A percentile compares a stretch with the other conserved stretches of the same genome.
These are phyloP conservation scores for Drosophila crucigera DNA, from an alignment of 2,888 invertebrate genomes.

Conservation along the genomic window DNA sequence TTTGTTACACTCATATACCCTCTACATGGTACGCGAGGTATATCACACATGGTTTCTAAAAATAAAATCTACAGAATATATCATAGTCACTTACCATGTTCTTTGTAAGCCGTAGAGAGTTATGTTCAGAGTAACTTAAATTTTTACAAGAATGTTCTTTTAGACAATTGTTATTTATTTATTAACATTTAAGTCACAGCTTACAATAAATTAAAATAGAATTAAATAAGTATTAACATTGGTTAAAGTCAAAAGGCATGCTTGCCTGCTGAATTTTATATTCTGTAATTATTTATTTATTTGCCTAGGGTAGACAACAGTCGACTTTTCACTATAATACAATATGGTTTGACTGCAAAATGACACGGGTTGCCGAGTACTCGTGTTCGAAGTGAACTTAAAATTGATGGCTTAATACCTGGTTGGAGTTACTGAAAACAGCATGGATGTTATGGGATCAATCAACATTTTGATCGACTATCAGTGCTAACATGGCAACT, in stretches of 20 bases:
- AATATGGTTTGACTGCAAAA: conserved; percentile 10
- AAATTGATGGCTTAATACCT: conserved; percentile 54
- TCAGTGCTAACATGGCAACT: conserved; percentile 29
- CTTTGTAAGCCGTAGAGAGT: not conserved
- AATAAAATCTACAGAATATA: not conserved
- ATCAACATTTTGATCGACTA: conserved; percentile 53
- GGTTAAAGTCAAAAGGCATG: not conserved
- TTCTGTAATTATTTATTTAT: not conserved
- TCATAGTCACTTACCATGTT: not conserved
- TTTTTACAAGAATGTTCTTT: not conserved
- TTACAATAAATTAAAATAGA: not conserved
- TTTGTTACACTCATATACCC: conserved; percentile 51
- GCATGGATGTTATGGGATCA: conserved; percentile 43
- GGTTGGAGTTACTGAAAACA: not conserved
- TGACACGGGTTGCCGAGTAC: conserved; percentile 71
- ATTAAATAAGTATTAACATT: not conserved
- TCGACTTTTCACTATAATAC: not conserved
- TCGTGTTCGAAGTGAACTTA: conserved; percentile 8
- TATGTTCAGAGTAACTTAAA: not conserved
- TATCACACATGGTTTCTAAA: not conserved
- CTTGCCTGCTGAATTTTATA: not conserved
- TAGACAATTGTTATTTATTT: not conserved
- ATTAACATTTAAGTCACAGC: not conserved
- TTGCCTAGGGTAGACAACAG: conserved; percentile 31
- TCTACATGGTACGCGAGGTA: conserved; percentile 7